Conservation (phyloP, 2,888 invertebrate species). For the Ormyrus labotus region DNA sequence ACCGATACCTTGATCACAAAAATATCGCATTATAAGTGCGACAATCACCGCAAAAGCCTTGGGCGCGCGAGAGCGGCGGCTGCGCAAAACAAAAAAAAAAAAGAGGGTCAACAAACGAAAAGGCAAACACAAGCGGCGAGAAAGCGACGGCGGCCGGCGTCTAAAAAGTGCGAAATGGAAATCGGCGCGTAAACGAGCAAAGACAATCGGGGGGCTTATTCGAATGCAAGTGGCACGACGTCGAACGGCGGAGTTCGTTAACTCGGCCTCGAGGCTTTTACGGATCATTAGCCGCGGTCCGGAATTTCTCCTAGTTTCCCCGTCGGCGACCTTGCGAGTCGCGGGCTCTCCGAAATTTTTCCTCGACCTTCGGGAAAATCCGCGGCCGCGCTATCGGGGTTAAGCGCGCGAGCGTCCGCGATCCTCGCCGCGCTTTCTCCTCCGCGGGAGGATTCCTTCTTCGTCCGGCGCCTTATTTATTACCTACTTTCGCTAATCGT, state of each 20-base stretch:
- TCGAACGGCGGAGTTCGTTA: conserved; percentile 40
- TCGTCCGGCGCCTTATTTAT: too few species aligned
- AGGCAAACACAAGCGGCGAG: conserved; percentile 5
- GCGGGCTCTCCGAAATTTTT: conserved; percentile 21
- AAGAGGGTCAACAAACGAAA: neutral
- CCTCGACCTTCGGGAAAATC: conserved; percentile 50
- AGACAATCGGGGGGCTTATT: conserved; percentile 60
- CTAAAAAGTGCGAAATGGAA: conserved; percentile 42
- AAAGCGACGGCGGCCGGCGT: conserved; percentile 7
- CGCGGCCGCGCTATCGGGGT: conserved; percentile 11
- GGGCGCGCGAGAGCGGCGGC: too few species aligned
- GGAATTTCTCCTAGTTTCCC: conserved; percentile 32
- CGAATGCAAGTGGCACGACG: conserved; percentile 40
- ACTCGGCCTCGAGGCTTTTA: conserved; percentile 24
- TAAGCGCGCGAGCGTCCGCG: neutral
- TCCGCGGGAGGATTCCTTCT: too few species aligned
- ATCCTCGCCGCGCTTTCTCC: too few species aligned
- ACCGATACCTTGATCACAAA: too few species aligned
- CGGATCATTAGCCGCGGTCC: conserved; percentile 18
- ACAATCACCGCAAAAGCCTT: too few species aligned
- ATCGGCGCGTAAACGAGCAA: conserved; percentile 35
- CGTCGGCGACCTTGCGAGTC: conserved; percentile 26
- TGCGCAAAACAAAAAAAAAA: neutral
- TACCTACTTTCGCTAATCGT: too few species aligned
- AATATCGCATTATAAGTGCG: too few species aligned